phyloP scores from a whole-genome alignment of 2,888 invertebrate species.

The Morpho achilles region DNA sequence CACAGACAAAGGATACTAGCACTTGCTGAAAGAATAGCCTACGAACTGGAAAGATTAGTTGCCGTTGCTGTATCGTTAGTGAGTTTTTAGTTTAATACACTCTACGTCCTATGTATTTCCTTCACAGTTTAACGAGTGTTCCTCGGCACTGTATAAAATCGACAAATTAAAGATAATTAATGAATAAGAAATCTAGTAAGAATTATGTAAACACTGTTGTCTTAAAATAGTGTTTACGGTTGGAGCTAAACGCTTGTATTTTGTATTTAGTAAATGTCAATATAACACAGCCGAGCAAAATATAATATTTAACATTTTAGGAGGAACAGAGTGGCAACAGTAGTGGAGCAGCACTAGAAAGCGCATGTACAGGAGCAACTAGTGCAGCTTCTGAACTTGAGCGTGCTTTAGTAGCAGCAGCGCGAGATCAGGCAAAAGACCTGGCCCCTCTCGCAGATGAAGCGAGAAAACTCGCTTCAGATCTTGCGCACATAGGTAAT shows the following conservation, averaged over 20 bases:
- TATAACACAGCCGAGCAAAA: too few species aligned
- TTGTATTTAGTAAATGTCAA: too few species aligned
- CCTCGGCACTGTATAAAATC: too few species aligned
- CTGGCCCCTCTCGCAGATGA: constrained; percentile 67
- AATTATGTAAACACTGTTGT: too few species aligned
- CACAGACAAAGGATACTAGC: constrained; percentile 97
- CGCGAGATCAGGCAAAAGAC: constrained; percentile 69
- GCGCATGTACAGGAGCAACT: constrained; percentile 83
- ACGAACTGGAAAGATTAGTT: constrained; percentile 94
- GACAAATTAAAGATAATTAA: too few species aligned
- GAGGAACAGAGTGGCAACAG: constrained; percentile 63
- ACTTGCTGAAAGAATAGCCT: constrained; percentile 91
- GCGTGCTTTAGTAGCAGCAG: constrained; percentile 85
- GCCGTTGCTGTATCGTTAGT: constrained; percentile 91
- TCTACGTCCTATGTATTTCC: too few species aligned
- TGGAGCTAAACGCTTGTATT: too few species aligned
- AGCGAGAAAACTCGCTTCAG: constrained; percentile 65
- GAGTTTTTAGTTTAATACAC: constrained; percentile 35
- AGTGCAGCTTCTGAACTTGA: constrained; percentile 92
- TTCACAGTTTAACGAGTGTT: too few species aligned
- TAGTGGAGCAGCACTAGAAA: constrained; percentile 68
- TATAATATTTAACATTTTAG: constrained; percentile 32
- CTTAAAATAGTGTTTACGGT: too few species aligned
- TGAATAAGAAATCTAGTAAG: too few species aligned
- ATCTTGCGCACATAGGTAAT: constrained; percentile 75